Evolutionary conservation across 2,888 invertebrate genomes (phyloP).

Genomic region (Melangyna quadrimaculata): DNA sequence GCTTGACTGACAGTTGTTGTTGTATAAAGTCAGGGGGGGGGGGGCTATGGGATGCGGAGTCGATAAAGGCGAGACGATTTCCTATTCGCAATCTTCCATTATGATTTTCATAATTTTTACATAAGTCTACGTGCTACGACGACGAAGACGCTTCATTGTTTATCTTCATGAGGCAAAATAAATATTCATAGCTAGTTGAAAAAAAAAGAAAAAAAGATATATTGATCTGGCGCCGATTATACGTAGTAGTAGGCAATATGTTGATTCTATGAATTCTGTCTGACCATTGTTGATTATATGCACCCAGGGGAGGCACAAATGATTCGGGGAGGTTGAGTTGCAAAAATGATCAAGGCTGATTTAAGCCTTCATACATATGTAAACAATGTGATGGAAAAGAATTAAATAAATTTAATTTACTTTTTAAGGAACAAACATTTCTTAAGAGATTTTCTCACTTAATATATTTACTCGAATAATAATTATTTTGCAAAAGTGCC

Average conservation of each 20-base stretch:
- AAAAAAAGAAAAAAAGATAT: slow-evolving; percentile 2
- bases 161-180: slow-evolving; percentile 8
- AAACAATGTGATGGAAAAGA: no score
- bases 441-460: no score
- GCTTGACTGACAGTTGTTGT: slow-evolving; percentile 1
- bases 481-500: no score
- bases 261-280: neutral
- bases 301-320: neutral
- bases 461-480: no score
- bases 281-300: neutral
- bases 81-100: neutral
- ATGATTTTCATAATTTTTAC: slow-evolving; percentile 12
- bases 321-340: neutral
- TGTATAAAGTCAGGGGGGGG: neutral
- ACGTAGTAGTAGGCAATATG: neutral
- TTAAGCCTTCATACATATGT: no score
- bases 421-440: no score
- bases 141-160: neutral
- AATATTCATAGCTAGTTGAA: slow-evolving; percentile 16
- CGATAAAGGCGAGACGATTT: slow-evolving; percentile 5
- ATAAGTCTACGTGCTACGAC: slow-evolving; percentile 1
- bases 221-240: slow-evolving; percentile 23
- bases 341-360: neutral
- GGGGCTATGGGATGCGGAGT: neutral
- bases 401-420: no score